phyloP scores from a whole-genome alignment of 1,140 invertebrate species.

The Drosophila equinoxialis region DNA sequence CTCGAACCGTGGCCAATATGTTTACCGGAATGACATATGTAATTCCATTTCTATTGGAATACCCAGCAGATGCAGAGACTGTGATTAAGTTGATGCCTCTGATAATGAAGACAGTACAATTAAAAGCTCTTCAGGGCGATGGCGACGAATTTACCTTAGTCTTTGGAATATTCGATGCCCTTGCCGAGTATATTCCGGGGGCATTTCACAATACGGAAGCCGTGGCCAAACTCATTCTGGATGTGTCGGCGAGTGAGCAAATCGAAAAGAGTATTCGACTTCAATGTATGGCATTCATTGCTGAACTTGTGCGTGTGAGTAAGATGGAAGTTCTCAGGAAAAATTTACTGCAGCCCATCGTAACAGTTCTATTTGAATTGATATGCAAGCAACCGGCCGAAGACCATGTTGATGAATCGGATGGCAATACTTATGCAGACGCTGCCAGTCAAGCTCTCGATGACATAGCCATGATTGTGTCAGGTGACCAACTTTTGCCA shows the following conservation, averaged over 20 bases:
- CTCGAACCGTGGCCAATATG: constrained; percentile 71
- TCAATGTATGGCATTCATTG: constrained; percentile 87
- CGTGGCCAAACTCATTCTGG: constrained; percentile 87
- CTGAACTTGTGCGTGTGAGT: constrained; percentile 86
- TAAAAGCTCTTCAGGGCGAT: constrained; percentile 83
- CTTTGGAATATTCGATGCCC: constrained; percentile 89
- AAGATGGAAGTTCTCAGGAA: constrained; percentile 90
- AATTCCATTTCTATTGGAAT: constrained; percentile 66
- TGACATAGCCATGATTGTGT: constrained; percentile 88
- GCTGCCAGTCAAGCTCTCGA: constrained; percentile 90
- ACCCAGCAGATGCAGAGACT: constrained; percentile 80
- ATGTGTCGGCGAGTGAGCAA: constrained; percentile 85
- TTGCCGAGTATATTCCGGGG: constrained; percentile 87
- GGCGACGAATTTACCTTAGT: constrained; percentile 85
- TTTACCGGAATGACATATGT: constrained; percentile 63
- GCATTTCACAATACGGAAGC: constrained; percentile 87
- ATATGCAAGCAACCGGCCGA: constrained; percentile 85
- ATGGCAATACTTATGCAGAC: constrained; percentile 66
- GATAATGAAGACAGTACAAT: constrained; percentile 85
- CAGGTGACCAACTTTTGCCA: constrained; percentile 90
- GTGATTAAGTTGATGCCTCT: constrained; percentile 87
- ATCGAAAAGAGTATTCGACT: constrained; percentile 86
- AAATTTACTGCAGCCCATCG: constrained; percentile 88
- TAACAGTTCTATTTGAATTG: constrained; percentile 87
- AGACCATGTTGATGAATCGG: constrained; percentile 62